Evolutionary conservation across 1,140 invertebrate species (phyloP).

Genomic region (Varroa destructor): DNA sequence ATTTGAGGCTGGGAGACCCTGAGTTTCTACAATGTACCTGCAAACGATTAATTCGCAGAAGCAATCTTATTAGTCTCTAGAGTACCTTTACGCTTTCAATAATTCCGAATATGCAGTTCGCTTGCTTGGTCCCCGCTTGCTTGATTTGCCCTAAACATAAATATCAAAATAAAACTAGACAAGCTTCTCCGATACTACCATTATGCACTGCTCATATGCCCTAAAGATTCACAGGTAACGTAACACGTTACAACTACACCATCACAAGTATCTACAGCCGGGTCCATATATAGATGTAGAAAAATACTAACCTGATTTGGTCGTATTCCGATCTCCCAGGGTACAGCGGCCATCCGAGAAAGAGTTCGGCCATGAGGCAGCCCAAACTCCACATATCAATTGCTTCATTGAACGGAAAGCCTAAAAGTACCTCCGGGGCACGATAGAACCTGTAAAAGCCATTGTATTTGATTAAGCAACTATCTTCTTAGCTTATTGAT

Average conservation of each 20-base stretch:
- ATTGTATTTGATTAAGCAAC: neutral
- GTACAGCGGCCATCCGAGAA: constrained; percentile 98
- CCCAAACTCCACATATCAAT: constrained; percentile 99
- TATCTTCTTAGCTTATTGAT: neutral
- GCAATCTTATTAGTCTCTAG: neutral
- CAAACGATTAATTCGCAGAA: constrained; percentile 34
- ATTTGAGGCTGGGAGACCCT: constrained; percentile 87
- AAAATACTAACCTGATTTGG: constrained; percentile 45
- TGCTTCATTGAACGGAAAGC: constrained; percentile 93
- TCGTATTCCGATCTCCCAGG: constrained; percentile 99
- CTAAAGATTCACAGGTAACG: too few species aligned
- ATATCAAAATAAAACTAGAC: neutral
- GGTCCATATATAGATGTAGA: neutral
- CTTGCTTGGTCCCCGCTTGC: too few species aligned
- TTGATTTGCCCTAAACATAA: neutral
- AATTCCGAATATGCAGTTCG: too few species aligned
- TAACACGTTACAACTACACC: too few species aligned
- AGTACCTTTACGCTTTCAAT: too few species aligned
- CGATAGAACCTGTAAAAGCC: constrained; percentile 41
- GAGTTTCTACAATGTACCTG: constrained; percentile 80
- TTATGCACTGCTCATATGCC: too few species aligned
- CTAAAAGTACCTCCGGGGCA: constrained; percentile 96
- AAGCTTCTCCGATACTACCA: neutral
- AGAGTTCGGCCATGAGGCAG: constrained; percentile 97
- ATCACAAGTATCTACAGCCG: too few species aligned